Evolutionary conservation across 23 tunicate species (phyloP), one percentile per base, ranked within the genome.

Genomic region (Aplidium turbinatum): DNA sequence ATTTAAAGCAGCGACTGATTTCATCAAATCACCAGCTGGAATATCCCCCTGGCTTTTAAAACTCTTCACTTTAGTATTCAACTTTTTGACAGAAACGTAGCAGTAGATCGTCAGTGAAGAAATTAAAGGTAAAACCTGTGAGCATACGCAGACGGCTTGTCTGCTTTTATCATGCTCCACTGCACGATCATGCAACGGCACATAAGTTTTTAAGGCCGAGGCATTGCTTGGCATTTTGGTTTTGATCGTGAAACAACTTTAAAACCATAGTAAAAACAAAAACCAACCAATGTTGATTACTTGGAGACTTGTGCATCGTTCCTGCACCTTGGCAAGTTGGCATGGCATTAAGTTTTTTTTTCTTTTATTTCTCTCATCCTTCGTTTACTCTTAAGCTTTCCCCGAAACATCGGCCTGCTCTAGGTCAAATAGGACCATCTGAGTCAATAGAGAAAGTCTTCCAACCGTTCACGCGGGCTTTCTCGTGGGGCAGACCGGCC

Each of bases 41-140:
- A n/a, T n/a, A n/a, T n/a, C n/a, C n/a, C n/a, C n/a, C n/a, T n/a
- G n/a, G n/a, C 50, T 16, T 42, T 16, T 9, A 42, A 42, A 42
- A 11, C 13, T 42, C 50, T 63, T 26, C 20, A 24, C 6, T 5
- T 5, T 7, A 27, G 29, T 31, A 30, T 1, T 69, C 32, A 42
- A 69, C 33, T 45, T n/a, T 29, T 23, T 2, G 6, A 28, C 78
- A 72, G 78, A 72, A 72, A 72, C 78, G n/a, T 72, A 51, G 28
- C 42, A 30, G 34, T 52, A 52, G 32, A 31, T 51, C 63, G 27
- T 52, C 78, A 23, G 63, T 72, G 38, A 72, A 72, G 58, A 63
- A 52, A 52, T 30, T 52, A 23, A 72, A 72, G 78, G 78, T 72
- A 72, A 48, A 26, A 27, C 1, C 1, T 16, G 7, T 35, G 32